These are phyloP conservation scores for Atractosteus spatula DNA, from an alignment of 2,113 vertebrate species.

Conservation along the genomic window DNA sequence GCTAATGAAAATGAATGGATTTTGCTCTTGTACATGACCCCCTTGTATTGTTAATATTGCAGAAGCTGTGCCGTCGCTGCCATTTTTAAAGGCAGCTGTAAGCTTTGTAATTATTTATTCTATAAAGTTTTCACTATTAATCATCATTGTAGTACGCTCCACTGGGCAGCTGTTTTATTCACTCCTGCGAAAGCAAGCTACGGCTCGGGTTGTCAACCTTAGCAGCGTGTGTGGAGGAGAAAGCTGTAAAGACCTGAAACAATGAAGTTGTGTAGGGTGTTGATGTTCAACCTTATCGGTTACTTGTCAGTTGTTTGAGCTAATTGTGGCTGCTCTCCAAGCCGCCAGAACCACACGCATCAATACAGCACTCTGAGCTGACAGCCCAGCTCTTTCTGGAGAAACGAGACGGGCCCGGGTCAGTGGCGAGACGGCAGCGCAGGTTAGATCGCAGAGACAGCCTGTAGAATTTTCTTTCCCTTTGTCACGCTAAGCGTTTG, in stretches of 20 bases:
- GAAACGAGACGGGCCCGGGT: constrained; percentile 2
- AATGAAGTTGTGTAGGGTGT: constrained; percentile 19
- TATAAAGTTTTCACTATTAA: neutral
- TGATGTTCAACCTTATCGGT: constrained; percentile 36
- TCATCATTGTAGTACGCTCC: neutral
- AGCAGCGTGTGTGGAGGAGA: neutral
- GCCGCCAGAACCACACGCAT: constrained; percentile 22
- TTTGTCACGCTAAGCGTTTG: constrained; percentile 66
- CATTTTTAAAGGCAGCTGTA: too few relatives aligned
- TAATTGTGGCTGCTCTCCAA: constrained; percentile 34
- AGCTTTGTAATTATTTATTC: too few relatives aligned
- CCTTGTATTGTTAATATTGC: too few relatives aligned
- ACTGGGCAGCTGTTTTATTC: neutral
- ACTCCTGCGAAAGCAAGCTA: neutral
- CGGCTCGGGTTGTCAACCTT: too few relatives aligned
- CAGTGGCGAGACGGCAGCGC: neutral
- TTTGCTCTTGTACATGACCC: too few relatives aligned
- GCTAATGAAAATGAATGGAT: too few relatives aligned
- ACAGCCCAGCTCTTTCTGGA: constrained; percentile 23
- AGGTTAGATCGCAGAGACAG: constrained; percentile 10
- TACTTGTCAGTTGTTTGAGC: constrained; percentile 33
- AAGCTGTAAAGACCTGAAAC: constrained; percentile 21
- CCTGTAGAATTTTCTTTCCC: constrained; percentile 21
- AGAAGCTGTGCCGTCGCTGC: neutral
- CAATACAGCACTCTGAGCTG: constrained; percentile 29